Base-by-base conservation (phyloP, 2,888 invertebrate genomes). In the Drosophila siamana region DNA sequence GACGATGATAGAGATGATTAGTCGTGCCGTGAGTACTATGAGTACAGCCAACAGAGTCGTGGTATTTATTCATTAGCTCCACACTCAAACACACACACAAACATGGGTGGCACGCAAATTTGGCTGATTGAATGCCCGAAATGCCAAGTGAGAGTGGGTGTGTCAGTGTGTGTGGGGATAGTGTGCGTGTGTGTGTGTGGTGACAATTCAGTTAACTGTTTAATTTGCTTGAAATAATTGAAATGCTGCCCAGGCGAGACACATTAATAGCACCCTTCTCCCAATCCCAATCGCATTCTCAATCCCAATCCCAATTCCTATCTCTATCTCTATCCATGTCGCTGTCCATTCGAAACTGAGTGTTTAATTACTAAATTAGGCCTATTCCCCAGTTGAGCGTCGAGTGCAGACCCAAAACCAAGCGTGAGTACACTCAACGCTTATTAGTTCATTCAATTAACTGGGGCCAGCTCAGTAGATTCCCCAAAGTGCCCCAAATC, bases 181-280 rank as follows among this genome's bases (percentile, higher is more conserved):
- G 26, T 28, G 26, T 28, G 28, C 8, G 28, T 2, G 28, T 40
- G 46, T 57, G 28, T 55, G 65, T 56, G 57, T 73, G 77, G 88
- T 75, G 86, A 81, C 78, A 83, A 87, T 81, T 89, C 86, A 70
- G 84, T 88, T 86, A 88, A 77, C 78, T 84, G 80, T 50, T 81
- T 90, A 89, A 90, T 89, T 89, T 89, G 74, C 79, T 72, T 70
- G 77, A 89, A 90, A 86, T 90, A 90, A 88, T 88, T 87, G 80
- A 80, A 86, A 74, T 71, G 74, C 69, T 68, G 80, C 69, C 63
- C 82, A 73, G 69, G 67, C 62, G 64, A 73, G 62, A 56, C 63
- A 50, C 65, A 65, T 69, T 75, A 74, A 69, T 78, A 71, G 81
- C 59, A 54, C 22, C 55, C 7, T 26, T 13, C 6, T 43, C 43